A percentile compares a stretch with the other conserved stretches of the same genome.
These are phyloP conservation scores for Mellivora capensis DNA, from an alignment of 2,113 vertebrate species.

Conservation along the genomic window DNA sequence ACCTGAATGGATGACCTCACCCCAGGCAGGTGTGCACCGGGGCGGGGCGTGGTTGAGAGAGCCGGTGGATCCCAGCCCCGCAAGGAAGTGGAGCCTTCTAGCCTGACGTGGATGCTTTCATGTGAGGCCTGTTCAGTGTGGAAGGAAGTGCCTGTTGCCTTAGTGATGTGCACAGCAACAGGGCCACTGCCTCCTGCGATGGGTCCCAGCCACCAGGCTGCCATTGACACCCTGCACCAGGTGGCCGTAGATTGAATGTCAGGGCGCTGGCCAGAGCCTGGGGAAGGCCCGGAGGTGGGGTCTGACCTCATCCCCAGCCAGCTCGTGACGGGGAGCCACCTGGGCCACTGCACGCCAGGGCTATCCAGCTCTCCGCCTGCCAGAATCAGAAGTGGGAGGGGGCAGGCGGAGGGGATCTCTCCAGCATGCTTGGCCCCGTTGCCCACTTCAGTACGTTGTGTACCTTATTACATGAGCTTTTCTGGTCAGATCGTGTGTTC, in stretches of 20 bases:
- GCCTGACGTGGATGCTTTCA: neutral
- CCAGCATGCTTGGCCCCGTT: neutral
- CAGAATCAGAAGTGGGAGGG: neutral
- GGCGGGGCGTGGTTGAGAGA: neutral
- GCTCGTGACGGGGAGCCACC: neutral
- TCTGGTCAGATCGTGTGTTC: neutral
- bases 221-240: constrained; percentile 55
- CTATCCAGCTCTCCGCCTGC: neutral
- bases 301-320: constrained; percentile 48
- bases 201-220: constrained; percentile 44
- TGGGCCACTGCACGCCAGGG: neutral
- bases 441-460: neutral
- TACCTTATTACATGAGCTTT: neutral
- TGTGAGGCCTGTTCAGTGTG: neutral
- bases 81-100: neutral
- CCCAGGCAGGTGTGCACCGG: neutral
- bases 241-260: constrained; percentile 60
- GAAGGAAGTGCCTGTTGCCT: constrained; percentile 46
- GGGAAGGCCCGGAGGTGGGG: neutral
- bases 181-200: constrained; percentile 40
- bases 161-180: constrained; percentile 32
- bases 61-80: neutral
- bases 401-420: neutral
- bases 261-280: constrained; percentile 27
- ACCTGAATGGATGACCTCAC: constrained; percentile 2